phyloP scores from a whole-genome alignment of 2,113 vertebrate genomes.

The Ictalurus punctatus region DNA sequence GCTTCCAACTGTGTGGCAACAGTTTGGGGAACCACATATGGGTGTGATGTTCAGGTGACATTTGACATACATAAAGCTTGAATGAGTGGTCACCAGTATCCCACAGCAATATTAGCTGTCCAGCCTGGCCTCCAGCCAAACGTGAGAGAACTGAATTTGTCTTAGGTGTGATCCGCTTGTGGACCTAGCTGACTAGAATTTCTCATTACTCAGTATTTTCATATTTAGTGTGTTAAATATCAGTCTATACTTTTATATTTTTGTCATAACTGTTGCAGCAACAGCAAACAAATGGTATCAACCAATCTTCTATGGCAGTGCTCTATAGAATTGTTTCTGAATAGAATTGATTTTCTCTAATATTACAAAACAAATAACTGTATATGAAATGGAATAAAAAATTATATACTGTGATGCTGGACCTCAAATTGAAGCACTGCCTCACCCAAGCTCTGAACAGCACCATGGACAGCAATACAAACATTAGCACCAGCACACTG shows the following conservation, averaged over 20 bases:
- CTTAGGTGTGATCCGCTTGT: neutral
- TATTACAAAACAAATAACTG: neutral
- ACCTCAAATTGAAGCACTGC: neutral
- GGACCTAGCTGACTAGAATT: neutral
- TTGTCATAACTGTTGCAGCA: neutral
- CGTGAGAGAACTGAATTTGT: neutral
- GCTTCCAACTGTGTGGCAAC: neutral
- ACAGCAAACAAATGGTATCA: neutral
- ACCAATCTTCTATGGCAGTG: neutral
- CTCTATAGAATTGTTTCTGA: neutral
- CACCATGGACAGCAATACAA: constrained; percentile 18
- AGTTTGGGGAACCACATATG: neutral
- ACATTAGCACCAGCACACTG: neutral
- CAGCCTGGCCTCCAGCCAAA: neutral
- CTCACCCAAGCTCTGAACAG: neutral
- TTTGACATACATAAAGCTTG: neutral
- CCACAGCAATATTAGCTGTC: neutral
- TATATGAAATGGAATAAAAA: neutral
- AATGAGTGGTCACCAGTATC: neutral
- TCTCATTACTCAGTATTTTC: neutral
- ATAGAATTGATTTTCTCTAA: neutral
- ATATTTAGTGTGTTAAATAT: neutral
- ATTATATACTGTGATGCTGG: neutral
- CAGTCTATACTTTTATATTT: neutral
- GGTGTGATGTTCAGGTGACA: neutral